Percentiles rank a stretch among this genome's conserved stretches.
Evolutionary conservation across 2,797 vertebrate species (phyloP).

Genomic region (Sylvilagus floridanus): DNA sequence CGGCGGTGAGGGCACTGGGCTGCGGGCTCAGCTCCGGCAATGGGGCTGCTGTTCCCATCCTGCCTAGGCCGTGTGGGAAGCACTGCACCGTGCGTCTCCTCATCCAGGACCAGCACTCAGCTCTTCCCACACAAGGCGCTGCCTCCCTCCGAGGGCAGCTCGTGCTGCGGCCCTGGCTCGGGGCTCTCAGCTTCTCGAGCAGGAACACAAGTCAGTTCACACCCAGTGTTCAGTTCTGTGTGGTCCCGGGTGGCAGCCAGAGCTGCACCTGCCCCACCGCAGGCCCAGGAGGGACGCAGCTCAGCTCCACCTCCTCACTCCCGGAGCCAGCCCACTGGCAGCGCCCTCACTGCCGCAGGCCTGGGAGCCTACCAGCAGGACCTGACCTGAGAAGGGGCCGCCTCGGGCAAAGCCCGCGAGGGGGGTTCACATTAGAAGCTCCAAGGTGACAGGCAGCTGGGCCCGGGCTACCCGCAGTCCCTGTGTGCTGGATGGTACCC

Average conservation of each 20-base stretch:
- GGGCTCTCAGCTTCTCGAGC: background rate
- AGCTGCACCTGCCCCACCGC: background rate
- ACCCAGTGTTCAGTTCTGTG: too few relatives aligned
- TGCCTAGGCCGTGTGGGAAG: background rate
- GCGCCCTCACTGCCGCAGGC: too few relatives aligned
- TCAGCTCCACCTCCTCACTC: too few relatives aligned
- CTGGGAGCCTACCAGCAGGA: background rate
- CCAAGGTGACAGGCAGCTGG: slow-evolving; percentile 40
- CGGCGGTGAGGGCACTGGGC: too few relatives aligned
- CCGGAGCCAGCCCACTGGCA: background rate
- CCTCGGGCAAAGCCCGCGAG: background rate
- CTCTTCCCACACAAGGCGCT: background rate
- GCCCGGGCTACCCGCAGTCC: background rate
- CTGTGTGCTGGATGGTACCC: too few relatives aligned
- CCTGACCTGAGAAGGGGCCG: background rate
- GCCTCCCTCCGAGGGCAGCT: background rate
- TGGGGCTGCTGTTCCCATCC: too few relatives aligned
- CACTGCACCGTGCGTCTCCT: too few relatives aligned
- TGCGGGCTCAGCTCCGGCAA: background rate
- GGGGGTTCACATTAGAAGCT: slow-evolving; percentile 68
- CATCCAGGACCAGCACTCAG: background rate
- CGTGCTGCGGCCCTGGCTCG: too few relatives aligned
- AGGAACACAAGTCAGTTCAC: too few relatives aligned
- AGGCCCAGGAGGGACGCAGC: background rate
- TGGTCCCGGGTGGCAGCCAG: background rate